Evolutionary conservation across 2,113 vertebrate species (phyloP), one percentile per base, ranked within the genome.

Genomic region (Poeciliopsis turrubarensis): DNA sequence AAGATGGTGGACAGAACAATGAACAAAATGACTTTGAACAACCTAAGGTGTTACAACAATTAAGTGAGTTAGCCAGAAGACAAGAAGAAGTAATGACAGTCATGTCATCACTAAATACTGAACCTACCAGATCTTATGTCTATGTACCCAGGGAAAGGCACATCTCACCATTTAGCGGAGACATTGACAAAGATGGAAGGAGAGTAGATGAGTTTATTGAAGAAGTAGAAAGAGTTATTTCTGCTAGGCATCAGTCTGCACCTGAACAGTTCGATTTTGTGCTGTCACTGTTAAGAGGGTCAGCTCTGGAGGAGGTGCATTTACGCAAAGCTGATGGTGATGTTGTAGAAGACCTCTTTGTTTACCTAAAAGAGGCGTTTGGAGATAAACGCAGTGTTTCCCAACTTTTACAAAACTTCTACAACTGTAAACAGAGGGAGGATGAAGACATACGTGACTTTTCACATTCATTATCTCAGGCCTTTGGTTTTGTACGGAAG

Each of bases 151-250:
- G 65, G 44, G 65, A 67, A 26, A 25, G 65, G 9, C 65, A 67
- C 37, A 67, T 41, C 27, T 9, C n/a, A 27, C 65, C 34, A 14
- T 67, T 66, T 41, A 67, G 65, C 15, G n/a, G 65, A 22, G 65
- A 27, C 25, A 17, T 44, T 67, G 63, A 65, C 11, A 65, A 65
- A 37, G 30, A 65, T 65, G 63, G 63, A 22, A 66, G 65, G n/a
- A n/a, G 5, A 22, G 39, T 30, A n/a, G 66, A 68, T 29, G 26
- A 68, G n/a, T 47, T 68, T 14, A 47, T 51, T 30, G 41, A 47
- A 11, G 41, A 68, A 11, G 27, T 68, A 44, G 39, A 68, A 19
- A 8, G 39, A 6, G 41, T 51, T 0, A 6, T 68, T 17, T 68
- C 66, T 30, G 39, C 39, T 17, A 47, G 66, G 19, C 47, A 68